Evolutionary conservation across 1,140 invertebrate species (phyloP), one percentile per base, ranked within the genome.

Genomic region (Atta texana): DNA sequence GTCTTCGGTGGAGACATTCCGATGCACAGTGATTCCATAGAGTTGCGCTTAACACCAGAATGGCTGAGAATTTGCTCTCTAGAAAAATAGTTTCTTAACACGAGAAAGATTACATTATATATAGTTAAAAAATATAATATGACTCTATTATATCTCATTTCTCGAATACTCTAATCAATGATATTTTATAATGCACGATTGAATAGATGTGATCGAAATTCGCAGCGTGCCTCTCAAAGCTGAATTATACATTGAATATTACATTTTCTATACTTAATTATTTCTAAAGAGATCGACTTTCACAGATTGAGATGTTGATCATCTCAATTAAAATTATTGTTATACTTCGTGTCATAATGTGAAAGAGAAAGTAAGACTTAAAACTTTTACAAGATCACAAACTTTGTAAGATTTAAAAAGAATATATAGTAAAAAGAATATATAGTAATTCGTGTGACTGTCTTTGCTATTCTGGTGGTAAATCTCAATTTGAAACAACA

Each of bases 41-140:
- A 81, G n/a, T 80, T 80, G 31, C 31, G 14, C 31, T 55, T 57
- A 39, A 81, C 64, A 69, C 10, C 53, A 81, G 63, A 81, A 71
- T 51, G 77, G 31, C 28, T 80, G 12, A 44, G 5, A 55, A 69
- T 39, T 64, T 49, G 31, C 39, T 31, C 31, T 10, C n/a, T 76
- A 39, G 21, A 75, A 75, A 3, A 61, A 76, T 59, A 16, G 21
- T 44, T 44, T 59, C 55, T 59, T 39, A 18, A 4, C 55, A 57
- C 4, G 31, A 59, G 31, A 59, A 39, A 39, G 39, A 44, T 44
- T 76, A 39, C 39, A 39, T 16, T 31, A 1, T 18, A 16, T 7
- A 39, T 8, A 39, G 0, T 12, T 49, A 8, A 72, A 72, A 1
- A 72, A 64, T 64, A 31, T 31, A 66, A 3, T 63, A 21, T 59